Evolutionary conservation across 1,140 invertebrate species (phyloP), one percentile per base, ranked within the genome.

Genomic region (Proales similis): DNA sequence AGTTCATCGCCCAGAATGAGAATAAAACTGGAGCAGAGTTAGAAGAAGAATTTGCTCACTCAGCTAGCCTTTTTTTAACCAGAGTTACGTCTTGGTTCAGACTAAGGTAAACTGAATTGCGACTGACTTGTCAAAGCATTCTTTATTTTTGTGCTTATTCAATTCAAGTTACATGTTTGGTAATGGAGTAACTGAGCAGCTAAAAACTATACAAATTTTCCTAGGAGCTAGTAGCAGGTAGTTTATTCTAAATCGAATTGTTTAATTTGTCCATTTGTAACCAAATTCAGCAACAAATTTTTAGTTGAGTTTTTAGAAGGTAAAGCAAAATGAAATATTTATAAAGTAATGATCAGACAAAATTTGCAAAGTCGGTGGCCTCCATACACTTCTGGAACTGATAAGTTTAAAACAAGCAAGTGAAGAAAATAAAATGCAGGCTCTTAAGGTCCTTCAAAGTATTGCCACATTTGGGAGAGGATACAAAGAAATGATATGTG

Each of bases 401-500:
- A 68, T 75, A 53, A 70, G 70, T 42, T 48, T 77, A 29, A 74
- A 74, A 62, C 73, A 77, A 66, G 69, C 70, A 0, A 71, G 70
- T 43, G 74, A 77, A 45, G 49, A 33, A n/a, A 70, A 76, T 63
- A 77, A 77, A 64, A 51, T 68, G 11, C 64, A 71, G 39, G 70
- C 74, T 5, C 45, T 77, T 22, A 69, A 65, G 32, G 68, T 72
- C 48, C 63, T 77, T 11, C 68, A 70, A 12, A 66, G 65, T 64
- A 70, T 77, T 36, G 72, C 72, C 22, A 73, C 73, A 69, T 68
- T 71, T 51, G 73, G 74, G 0, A 65, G 73, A 48, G 74, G 74
- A 66, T 77, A 75, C 62, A 77, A 77, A 61, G 74, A 76, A 62
- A 65, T 77, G 0, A 73, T 75, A n/a, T 77, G 75, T 71, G 72